Conservation (phyloP, 2,113 vertebrate genomes). For the Pipa parva region DNA sequence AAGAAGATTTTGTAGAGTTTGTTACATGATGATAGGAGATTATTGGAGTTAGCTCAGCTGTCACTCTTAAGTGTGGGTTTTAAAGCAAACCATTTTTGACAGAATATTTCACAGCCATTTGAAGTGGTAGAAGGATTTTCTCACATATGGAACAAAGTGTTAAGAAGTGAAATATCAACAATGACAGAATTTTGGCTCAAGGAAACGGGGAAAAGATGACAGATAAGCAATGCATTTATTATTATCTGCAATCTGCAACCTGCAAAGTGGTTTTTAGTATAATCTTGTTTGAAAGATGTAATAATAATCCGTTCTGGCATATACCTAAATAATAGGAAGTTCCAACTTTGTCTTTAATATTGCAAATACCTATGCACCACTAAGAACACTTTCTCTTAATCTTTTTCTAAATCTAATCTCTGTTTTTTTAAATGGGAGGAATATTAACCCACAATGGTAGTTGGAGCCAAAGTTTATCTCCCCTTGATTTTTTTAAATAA, state of each 20-base stretch:
- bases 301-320: too few species aligned
- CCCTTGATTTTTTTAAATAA: too few species aligned
- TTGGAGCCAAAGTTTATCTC: too few species aligned
- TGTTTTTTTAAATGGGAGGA: too few species aligned
- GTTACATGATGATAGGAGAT: background rate
- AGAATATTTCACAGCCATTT: background rate
- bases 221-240: background rate
- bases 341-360: too few species aligned
- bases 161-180: background rate
- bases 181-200: slow-evolving; percentile 5
- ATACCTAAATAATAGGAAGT: too few species aligned
- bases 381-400: too few species aligned
- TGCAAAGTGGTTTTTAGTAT: background rate
- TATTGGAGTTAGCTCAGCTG: background rate
- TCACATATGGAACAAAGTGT: background rate
- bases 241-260: slow-evolving; percentile 6
- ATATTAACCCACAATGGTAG: too few species aligned
- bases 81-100: background rate
- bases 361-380: too few species aligned
- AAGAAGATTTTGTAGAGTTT: too few species aligned
- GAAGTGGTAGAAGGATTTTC: background rate
- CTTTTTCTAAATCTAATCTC: too few species aligned
- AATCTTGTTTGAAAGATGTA: too few species aligned
- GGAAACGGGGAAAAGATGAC: background rate
- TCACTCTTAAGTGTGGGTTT: background rate